Percentiles rank a stretch among this genome's conserved stretches.
Conservation (phyloP, 2,888 invertebrate genomes). For the Erebia palarica region DNA sequence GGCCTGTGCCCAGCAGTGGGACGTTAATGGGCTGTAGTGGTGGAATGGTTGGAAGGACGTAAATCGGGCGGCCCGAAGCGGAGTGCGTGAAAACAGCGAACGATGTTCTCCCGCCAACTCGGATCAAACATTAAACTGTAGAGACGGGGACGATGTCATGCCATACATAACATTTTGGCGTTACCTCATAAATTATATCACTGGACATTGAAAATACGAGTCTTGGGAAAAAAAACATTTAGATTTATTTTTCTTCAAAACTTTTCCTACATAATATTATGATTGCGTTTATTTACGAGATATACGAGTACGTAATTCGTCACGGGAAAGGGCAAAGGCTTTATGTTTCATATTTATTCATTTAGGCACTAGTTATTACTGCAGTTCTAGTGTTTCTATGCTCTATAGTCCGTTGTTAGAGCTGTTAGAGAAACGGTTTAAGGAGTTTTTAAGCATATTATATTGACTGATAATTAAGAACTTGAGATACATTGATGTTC, state of each 20-base stretch:
- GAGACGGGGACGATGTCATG: constrained; percentile 38
- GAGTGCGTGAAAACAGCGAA: constrained; percentile 22
- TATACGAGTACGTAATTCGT: background rate
- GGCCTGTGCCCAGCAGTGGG: too few relatives aligned
- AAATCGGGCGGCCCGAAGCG: constrained; percentile 24
- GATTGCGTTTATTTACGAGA: background rate
- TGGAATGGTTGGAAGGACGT: constrained; percentile 15
- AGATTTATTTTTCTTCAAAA: background rate
- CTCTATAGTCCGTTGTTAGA: too few relatives aligned
- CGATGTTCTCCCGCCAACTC: constrained; percentile 26
- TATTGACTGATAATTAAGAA: too few relatives aligned
- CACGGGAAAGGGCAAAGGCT: too few relatives aligned
- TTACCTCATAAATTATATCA: background rate
- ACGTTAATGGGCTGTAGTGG: too few relatives aligned
- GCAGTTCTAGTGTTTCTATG: too few relatives aligned
- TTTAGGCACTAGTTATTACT: too few relatives aligned
- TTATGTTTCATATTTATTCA: too few relatives aligned
- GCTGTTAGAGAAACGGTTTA: too few relatives aligned
- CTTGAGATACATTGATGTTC: too few relatives aligned
- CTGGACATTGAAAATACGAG: background rate
- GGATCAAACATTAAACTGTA: constrained; percentile 36
- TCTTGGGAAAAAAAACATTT: background rate
- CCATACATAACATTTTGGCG: constrained; percentile 20
- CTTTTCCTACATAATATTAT: background rate
- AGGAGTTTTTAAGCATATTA: too few relatives aligned